Conservation (phyloP, 2,113 vertebrate species). For the Eptatretus burgeri region DNA sequence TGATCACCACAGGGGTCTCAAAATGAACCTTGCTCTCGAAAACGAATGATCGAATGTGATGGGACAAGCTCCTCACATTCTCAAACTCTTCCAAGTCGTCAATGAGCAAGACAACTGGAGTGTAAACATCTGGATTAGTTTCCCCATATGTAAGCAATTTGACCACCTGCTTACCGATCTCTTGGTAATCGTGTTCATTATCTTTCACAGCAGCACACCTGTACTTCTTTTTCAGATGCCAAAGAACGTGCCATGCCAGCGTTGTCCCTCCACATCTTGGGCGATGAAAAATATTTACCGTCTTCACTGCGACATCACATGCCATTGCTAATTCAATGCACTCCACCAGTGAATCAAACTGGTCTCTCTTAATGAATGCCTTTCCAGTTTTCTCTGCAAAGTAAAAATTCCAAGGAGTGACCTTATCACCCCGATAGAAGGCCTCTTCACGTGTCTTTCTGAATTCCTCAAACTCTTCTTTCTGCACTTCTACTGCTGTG, state of each 20-base stretch:
- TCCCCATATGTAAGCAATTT: slow-evolving; percentile 19
- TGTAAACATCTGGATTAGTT: slow-evolving; percentile 12
- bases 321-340: slow-evolving; percentile 14
- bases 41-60: slow-evolving; percentile 19
- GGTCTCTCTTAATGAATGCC: slow-evolving; percentile 31
- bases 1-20: slow-evolving; percentile 21
- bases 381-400: slow-evolving; percentile 27
- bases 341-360: slow-evolving; percentile 18
- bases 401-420: slow-evolving; percentile 44
- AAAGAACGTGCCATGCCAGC: slow-evolving; percentile 34
- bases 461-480: too few species aligned
- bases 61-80: slow-evolving; percentile 18
- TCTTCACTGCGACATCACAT: slow-evolving; percentile 16
- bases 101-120: slow-evolving; percentile 31
- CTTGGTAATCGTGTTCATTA: slow-evolving; percentile 14
- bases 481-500: too few species aligned
- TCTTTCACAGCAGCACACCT: slow-evolving; percentile 30
- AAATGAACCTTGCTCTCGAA: slow-evolving; percentile 15
- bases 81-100: slow-evolving; percentile 36
- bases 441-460: slow-evolving; percentile 15
- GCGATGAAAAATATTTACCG: slow-evolving; percentile 27
- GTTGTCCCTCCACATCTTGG: slow-evolving; percentile 40
- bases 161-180: slow-evolving; percentile 22
- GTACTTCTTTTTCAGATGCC: slow-evolving; percentile 21
- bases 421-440: slow-evolving; percentile 25